Percentiles rank a stretch among this genome's conserved stretches.
phyloP scores from a whole-genome alignment of 2,888 invertebrate genomes.

The Xylota segnis region DNA sequence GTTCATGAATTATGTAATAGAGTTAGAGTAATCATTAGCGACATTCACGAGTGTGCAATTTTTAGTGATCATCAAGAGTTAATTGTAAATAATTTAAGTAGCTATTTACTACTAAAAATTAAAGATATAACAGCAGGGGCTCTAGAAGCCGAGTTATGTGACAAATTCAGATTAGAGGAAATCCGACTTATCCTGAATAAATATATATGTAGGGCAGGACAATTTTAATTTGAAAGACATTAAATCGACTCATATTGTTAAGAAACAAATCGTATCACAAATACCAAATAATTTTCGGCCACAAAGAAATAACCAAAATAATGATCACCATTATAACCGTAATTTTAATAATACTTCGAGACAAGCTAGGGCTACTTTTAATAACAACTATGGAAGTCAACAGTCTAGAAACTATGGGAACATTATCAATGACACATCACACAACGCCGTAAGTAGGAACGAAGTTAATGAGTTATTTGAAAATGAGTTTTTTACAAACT shows the following conservation, averaged over 20 bases:
- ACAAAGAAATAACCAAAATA: too few relatives aligned
- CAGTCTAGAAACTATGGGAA: too few relatives aligned
- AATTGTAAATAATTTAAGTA: constrained; percentile 20
- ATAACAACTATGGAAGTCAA: too few relatives aligned
- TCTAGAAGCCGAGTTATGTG: constrained; percentile 13
- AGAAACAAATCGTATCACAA: background rate
- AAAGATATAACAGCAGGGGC: constrained; percentile 3
- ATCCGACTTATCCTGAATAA: background rate
- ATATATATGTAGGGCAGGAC: constrained; percentile 12
- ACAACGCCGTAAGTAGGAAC: too few relatives aligned
- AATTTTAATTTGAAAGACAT: constrained; percentile 17
- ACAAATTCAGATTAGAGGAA: background rate
- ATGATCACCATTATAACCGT: too few relatives aligned
- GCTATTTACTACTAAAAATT: constrained; percentile 13
- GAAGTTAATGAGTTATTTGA: too few relatives aligned
- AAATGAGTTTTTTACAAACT: too few relatives aligned
- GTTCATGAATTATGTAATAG: constrained; percentile 39
- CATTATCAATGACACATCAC: background rate
- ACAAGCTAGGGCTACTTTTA: too few relatives aligned
- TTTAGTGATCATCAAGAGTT: background rate
- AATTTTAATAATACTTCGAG: too few relatives aligned
- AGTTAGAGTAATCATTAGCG: constrained; percentile 21
- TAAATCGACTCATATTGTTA: too few relatives aligned
- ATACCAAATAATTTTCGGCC: background rate
- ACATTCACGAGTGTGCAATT: constrained; percentile 29